Base-by-base conservation (phyloP, 2,888 invertebrate species). In the Metalampra italica region DNA sequence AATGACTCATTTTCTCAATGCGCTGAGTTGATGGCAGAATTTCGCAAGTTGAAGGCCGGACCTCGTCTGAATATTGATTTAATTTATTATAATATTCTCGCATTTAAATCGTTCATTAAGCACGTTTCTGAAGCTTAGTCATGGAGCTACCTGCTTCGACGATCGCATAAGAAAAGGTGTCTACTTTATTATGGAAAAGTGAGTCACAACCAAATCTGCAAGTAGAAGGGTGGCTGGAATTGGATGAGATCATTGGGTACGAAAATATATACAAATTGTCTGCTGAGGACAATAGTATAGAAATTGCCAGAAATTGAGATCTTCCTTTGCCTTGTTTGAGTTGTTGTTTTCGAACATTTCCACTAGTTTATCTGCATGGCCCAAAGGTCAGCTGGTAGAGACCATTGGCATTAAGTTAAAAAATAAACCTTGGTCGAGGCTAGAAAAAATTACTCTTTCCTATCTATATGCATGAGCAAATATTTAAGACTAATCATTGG, bases 1-100 rank as follows among this genome's bases (percentile, higher is more conserved):
- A 46, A 56, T 60, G 55, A 64, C 47, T 59, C 59, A 59, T 29
- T 37, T 49, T 42, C 44, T 11, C 22, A 37, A 43, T 37, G 32
- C 36, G 49, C 46, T 47, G 48, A 53, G 49, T 47, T 47, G 48
- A 53, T 38, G 50, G 44, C 48, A 49, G 45, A 47, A 36, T 5
- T 3, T 2, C 29, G 12, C 38, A 34, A 44, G 42, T 44, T 45
- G 50, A 50, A 50, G 50, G 50, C 15, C 46, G 14, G 22, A 29
- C 29, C 32, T 2, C 29, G 12, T 12, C 29, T 36, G 47, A 44
- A 51, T 51, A 51, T 47, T 47, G 47, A 47, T 45, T 51, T 13
- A 45, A 51, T 45, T 48, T 48, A 51, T 48, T 48, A 43, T 48
- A 48, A 51, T 48, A 39, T 39, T 29, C 42, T 42, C 45, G 48